Conservation (phyloP, 2,888 invertebrate species). For the Allygus modestus region DNA sequence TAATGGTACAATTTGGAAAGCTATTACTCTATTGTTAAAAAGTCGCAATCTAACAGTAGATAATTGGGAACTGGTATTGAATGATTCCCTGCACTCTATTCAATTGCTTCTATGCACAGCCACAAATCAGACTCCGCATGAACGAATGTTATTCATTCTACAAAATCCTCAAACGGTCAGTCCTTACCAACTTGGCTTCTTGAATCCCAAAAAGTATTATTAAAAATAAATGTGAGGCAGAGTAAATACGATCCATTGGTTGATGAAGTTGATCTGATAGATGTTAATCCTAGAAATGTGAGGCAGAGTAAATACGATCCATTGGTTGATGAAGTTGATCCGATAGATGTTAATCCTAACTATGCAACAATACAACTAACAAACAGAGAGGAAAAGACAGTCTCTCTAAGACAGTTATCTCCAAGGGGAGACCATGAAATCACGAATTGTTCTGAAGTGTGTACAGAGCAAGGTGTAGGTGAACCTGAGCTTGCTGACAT, state of each 20-base stretch:
- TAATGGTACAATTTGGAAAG: slow-evolving; percentile 60
- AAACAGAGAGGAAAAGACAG: slow-evolving; percentile 65
- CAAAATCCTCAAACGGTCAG: slow-evolving; percentile 65
- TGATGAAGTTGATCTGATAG: slow-evolving; percentile 66
- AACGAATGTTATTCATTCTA: slow-evolving; percentile 56
- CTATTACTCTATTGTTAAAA: slow-evolving; percentile 24
- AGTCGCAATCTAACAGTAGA: slow-evolving; percentile 10
- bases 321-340: slow-evolving; percentile 67
- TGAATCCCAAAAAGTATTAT: slow-evolving; percentile 64
- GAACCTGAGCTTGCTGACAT: not conserved
- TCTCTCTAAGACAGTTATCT: slow-evolving; percentile 65
- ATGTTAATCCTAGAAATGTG: slow-evolving; percentile 65
- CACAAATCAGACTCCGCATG: slow-evolving; percentile 11
- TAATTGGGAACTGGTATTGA: slow-evolving; percentile 51
- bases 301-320: slow-evolving; percentile 65
- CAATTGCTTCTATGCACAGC: slow-evolving; percentile 18
- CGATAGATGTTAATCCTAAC: slow-evolving; percentile 66
- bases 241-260: slow-evolving; percentile 67
- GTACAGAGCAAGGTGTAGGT: not conserved
- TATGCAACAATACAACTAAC: slow-evolving; percentile 64
- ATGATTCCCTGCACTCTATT: not conserved
- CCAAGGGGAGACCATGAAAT: slow-evolving; percentile 51
- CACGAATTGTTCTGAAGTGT: not conserved
- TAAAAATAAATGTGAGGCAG: slow-evolving; percentile 61
- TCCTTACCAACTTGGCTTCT: slow-evolving; percentile 66